These are phyloP conservation scores for Platysteira castanea DNA, from an alignment of 2,113 vertebrate genomes.

Conservation along the genomic window DNA sequence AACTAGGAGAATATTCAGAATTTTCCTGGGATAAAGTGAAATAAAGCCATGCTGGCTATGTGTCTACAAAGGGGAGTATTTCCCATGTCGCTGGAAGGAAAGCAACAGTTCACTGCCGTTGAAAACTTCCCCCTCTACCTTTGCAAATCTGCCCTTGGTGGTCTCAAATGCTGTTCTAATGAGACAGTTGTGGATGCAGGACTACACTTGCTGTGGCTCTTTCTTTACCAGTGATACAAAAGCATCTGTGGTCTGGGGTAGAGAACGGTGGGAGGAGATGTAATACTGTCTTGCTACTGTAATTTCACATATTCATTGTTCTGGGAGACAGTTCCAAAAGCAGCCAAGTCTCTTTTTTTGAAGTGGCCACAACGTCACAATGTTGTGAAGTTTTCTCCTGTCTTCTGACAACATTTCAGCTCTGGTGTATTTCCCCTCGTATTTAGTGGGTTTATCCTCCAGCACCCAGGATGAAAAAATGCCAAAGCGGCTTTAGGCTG, in stretches of 20 bases:
- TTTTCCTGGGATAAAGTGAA: background rate
- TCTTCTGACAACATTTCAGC: background rate
- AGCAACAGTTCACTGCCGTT: background rate
- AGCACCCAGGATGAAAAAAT: background rate
- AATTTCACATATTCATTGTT: background rate
- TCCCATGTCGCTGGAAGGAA: background rate
- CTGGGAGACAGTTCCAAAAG: background rate
- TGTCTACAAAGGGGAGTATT: background rate
- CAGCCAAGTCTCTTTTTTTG: background rate
- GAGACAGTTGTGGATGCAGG: fast-evolving
- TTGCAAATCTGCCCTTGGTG: background rate
- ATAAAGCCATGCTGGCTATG: background rate
- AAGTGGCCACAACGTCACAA: background rate
- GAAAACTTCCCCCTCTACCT: background rate
- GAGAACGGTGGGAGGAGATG: background rate
- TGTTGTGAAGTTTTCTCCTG: background rate
- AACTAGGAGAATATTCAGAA: background rate
- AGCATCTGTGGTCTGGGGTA: background rate
- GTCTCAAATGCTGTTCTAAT: background rate
- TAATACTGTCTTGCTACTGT: background rate
- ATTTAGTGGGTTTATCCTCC: background rate
- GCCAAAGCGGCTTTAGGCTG: background rate
- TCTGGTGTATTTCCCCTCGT: background rate
- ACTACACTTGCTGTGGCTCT: background rate
- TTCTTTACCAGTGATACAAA: fast-evolving